A percentile compares a stretch with the other conserved stretches of the same genome.
Evolutionary conservation across 2,113 vertebrate genomes (phyloP).

Genomic region (Lipophrys pholis): DNA sequence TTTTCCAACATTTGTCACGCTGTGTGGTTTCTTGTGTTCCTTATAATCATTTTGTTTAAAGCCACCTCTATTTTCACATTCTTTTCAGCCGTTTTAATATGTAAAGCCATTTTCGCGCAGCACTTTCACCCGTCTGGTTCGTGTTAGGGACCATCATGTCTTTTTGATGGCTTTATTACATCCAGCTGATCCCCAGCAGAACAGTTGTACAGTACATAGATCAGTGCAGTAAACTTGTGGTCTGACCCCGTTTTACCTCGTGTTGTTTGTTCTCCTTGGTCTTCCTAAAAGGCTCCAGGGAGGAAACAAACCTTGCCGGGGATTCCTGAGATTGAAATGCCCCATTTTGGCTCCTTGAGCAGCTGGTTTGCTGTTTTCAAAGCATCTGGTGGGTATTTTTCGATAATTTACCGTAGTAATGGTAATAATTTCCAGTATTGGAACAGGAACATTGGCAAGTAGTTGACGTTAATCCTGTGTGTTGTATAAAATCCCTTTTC

Average conservation of each 20-base stretch:
- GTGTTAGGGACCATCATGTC: constrained; percentile 52
- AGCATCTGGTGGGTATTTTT: constrained; percentile 35
- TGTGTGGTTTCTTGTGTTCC: constrained; percentile 52
- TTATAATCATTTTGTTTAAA: constrained; percentile 41
- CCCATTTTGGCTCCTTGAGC: not conserved
- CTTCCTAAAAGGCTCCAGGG: constrained; percentile 42
- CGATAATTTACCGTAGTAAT: constrained; percentile 3
- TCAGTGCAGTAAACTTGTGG: constrained; percentile 35
- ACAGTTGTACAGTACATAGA: constrained; percentile 51
- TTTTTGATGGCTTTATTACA: constrained; percentile 64
- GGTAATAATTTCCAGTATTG: constrained; percentile 1
- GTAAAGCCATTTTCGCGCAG: constrained; percentile 29
- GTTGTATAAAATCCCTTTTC: no score
- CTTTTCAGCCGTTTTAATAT: constrained; percentile 27
- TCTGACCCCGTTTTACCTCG: constrained; percentile 53
- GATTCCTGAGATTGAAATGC: constrained; percentile 24
- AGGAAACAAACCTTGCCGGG: constrained; percentile 37
- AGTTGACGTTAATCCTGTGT: not conserved
- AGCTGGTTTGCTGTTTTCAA: constrained; percentile 9
- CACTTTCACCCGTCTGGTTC: constrained; percentile 46
- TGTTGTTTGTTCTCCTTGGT: constrained; percentile 43
- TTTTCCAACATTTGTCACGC: constrained; percentile 17
- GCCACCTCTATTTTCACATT: constrained; percentile 23
- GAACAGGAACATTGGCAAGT: not conserved
- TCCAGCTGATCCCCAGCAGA: constrained; percentile 64